These are phyloP conservation scores for Ceraclea dissimilis DNA, from an alignment of 2,888 invertebrate genomes.

Conservation along the genomic window DNA sequence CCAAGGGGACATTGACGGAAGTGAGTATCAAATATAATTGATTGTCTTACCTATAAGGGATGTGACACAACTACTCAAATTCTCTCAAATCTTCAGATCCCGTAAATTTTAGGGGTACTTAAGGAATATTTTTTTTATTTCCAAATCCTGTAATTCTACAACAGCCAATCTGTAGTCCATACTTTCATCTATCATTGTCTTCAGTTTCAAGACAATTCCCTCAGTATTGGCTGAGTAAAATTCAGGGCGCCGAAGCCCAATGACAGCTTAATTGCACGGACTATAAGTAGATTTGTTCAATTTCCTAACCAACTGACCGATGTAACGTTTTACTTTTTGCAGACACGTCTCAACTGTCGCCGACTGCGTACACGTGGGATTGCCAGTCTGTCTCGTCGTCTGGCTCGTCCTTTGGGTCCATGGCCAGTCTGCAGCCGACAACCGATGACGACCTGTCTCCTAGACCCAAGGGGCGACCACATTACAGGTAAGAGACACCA, in stretches of 20 bases:
- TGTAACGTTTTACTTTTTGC: conserved; percentile 9
- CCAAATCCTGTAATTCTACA: too few relatives aligned
- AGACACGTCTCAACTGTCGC: conserved; percentile 43
- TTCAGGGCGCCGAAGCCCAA: too few relatives aligned
- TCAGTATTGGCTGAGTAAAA: too few relatives aligned
- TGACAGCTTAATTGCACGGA: too few relatives aligned
- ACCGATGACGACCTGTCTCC: conserved; percentile 32
- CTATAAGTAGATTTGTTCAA: too few relatives aligned
- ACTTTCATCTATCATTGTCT: too few relatives aligned
- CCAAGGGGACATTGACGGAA: conserved; percentile 31
- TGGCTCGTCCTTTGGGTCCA: conserved; percentile 31
- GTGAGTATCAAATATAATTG: background rate
- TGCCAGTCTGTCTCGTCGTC: conserved; percentile 34
- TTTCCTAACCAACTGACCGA: too few relatives aligned
- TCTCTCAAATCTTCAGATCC: background rate
- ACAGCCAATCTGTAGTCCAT: too few relatives aligned
- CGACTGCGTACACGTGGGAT: conserved; percentile 38
- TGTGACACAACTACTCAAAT: background rate
- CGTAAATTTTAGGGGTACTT: too few relatives aligned
- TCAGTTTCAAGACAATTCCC: too few relatives aligned
- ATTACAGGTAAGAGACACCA: conserved; percentile 4
- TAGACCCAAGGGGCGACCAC: conserved; percentile 10
- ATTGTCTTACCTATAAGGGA: too few relatives aligned
- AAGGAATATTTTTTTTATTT: too few relatives aligned
- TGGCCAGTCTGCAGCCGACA: conserved; percentile 28